These are phyloP conservation scores for Cactoblastis cactorum DNA, from an alignment of 2,888 invertebrate species.

Conservation along the genomic window DNA sequence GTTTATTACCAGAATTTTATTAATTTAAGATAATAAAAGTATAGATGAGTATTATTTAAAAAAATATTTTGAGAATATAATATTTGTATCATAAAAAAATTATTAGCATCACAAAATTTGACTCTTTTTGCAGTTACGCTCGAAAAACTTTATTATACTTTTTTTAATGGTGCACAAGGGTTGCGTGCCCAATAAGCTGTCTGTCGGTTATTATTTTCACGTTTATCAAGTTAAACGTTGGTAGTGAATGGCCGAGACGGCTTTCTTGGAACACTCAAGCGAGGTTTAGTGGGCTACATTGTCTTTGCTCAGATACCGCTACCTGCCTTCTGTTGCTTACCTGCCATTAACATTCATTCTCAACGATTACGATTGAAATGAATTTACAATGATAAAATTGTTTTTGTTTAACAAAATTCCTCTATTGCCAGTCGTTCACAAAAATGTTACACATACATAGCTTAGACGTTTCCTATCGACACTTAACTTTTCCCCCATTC, in stretches of 20 bases:
- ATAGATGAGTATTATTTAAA: no score
- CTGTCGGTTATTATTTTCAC: conserved; percentile 31
- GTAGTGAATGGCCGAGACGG: conserved; percentile 25
- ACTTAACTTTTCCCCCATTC: conserved; percentile 24
- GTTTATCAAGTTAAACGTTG: conserved; percentile 30
- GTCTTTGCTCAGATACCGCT: conserved; percentile 33
- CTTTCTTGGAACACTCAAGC: conserved; percentile 44
- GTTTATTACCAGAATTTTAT: no score
- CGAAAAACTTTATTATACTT: no score
- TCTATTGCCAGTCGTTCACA: conserved; percentile 4
- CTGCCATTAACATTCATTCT: conserved; percentile 39
- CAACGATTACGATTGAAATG: conserved; percentile 11
- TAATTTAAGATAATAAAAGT: no score
- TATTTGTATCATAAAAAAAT: no score
- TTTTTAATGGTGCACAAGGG: conserved; percentile 10
- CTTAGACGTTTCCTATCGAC: conserved; percentile 18
- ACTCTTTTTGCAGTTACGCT: no score
- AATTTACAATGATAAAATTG: conserved; percentile 10
- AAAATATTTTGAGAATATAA: no score
- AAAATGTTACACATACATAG: conserved; percentile 1
- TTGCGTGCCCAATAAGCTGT: conserved; percentile 32
- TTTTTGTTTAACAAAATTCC: conserved; percentile 2
- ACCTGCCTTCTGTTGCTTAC: conserved; percentile 41
- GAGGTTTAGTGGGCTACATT: conserved; percentile 38
- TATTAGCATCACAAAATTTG: no score